phyloP scores from a whole-genome alignment of 2,888 invertebrate genomes.

The Mystacides longicornis region DNA sequence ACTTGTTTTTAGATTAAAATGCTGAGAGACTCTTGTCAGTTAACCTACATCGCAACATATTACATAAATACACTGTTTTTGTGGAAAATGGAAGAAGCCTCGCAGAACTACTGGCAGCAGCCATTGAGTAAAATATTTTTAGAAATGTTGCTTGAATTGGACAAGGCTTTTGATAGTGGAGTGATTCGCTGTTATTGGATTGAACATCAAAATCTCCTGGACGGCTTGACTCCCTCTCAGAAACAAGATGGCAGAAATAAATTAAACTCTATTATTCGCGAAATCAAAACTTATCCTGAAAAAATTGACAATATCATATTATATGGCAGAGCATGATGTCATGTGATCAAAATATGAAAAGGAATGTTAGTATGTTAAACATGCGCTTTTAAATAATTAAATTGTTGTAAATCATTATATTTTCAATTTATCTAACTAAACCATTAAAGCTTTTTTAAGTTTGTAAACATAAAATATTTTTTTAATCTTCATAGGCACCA shows the following conservation, averaged over 20 bases:
- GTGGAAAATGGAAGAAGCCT: constrained; percentile 6
- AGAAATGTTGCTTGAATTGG: constrained; percentile 7
- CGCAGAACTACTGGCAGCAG: constrained; percentile 6
- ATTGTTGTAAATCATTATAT: no score
- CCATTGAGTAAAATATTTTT: constrained; percentile 4
- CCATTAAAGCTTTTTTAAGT: no score
- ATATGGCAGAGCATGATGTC: no score
- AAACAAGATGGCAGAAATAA: neutral
- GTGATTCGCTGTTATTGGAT: constrained; percentile 10
- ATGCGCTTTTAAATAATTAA: no score
- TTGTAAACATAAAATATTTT: no score
- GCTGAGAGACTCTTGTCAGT: constrained; percentile 4
- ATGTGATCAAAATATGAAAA: no score
- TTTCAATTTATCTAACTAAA: no score
- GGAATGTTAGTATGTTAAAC: no score
- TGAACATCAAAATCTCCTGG: constrained; percentile 2
- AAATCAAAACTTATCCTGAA: constrained; percentile 1
- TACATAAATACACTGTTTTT: constrained; percentile 12
- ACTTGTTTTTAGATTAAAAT: constrained; percentile 7
- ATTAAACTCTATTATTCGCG: neutral
- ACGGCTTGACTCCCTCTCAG: neutral
- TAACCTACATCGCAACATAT: constrained; percentile 10
- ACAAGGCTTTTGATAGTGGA: neutral
- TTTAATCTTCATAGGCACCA: no score
- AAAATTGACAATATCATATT: neutral